Conservation (phyloP, 2,113 vertebrate species). For the Thinocorus orbignyianus region DNA sequence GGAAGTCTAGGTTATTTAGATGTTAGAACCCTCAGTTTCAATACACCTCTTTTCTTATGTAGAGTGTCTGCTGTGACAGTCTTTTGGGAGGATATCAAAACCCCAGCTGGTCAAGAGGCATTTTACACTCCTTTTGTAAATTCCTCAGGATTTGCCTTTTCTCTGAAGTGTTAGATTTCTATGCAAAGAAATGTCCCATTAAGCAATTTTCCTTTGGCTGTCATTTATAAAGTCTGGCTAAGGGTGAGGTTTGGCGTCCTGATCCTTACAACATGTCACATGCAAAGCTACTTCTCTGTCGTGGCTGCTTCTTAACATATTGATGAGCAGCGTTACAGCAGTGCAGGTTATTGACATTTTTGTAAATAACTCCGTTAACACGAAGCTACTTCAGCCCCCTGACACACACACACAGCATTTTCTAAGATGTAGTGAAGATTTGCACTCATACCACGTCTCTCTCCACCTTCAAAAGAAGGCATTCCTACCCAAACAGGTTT, state of each 20-base stretch:
- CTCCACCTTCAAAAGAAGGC: neutral
- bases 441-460: neutral
- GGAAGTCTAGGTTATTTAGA: neutral
- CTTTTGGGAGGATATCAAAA: neutral
- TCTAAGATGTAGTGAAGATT: neutral
- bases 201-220: neutral
- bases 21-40: neutral
- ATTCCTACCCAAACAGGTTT: neutral
- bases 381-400: neutral
- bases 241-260: neutral
- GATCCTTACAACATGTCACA: neutral
- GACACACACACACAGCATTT: neutral
- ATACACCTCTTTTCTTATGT: neutral
- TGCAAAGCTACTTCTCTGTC: neutral
- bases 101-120: neutral
- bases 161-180: neutral
- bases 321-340: neutral
- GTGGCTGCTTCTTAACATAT: neutral
- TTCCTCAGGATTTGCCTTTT: neutral
- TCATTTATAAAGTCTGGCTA: neutral
- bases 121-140: neutral
- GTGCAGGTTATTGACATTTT: neutral
- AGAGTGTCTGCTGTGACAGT: neutral
- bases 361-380: neutral
- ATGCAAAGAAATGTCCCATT: neutral